Evolutionary conservation across 2,797 vertebrate species (phyloP), one percentile per base, ranked within the genome.

Genomic region (Cossypha dichroa): DNA sequence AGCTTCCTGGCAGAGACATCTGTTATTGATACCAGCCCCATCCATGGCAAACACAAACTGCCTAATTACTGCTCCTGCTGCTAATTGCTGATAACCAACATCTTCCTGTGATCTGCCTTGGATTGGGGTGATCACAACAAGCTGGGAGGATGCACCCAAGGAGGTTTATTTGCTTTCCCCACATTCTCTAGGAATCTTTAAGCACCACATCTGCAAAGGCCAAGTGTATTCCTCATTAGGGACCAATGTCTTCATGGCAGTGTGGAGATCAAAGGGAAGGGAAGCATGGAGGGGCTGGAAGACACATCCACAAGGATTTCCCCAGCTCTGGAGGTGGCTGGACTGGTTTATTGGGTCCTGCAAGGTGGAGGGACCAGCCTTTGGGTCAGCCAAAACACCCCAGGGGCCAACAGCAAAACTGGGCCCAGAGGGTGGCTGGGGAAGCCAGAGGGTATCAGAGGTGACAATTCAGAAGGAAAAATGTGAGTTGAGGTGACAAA

Each of bases 221-320:
- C 74, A 51, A 94, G 74, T 29, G 40, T 60, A 60, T 40, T 85
- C 81, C 88, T 94, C 94, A 51, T 88, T 94, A 86, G 79, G 36
- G 36, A 43, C 36, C 68, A 34, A 13, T 0, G 7, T 72, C 78
- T 82, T 85, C 75, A 13, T 10, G 45, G 74, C 31, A 46, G 33
- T 36, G 59, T 78, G 72, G 46, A 89, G 64, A 88, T 80, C 55
- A 74, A 31, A 85, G 62, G 43, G 40, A 26, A 56, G 31, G 54
- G 48, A 14, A 40, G 51, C 17, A 31, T 13, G 25, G 66, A 67
- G 6, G 18, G 33, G 34, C 25, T 46, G 23, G 69, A 54, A 60
- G 23, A 48, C 26, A 67, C 6, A 2, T 49, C 63, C 75, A 41
- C 68, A 74, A 14, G 41, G 56, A 49, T 64, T 21, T n/a, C 38